Percentiles rank a stretch among this genome's conserved stretches.
Conservation (phyloP, 2,888 invertebrate genomes). For the Achlya flavicornis region DNA sequence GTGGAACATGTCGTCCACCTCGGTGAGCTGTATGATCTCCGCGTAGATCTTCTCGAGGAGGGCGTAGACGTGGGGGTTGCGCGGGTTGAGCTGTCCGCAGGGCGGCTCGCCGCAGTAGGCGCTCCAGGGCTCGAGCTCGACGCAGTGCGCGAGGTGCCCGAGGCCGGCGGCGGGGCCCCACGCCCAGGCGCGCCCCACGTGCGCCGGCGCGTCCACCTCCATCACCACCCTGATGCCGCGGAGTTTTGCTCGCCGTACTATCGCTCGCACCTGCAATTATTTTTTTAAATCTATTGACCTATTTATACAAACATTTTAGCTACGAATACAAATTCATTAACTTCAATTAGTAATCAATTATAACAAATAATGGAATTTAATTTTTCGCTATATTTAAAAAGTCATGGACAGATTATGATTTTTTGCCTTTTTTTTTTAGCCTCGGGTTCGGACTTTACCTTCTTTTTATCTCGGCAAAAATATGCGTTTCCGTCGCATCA, state of each 20-base stretch:
- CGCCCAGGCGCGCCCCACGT: slow-evolving; percentile 94
- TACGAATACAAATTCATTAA: no score
- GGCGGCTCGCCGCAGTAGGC: slow-evolving; percentile 93
- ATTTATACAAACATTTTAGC: neutral
- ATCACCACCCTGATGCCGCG: slow-evolving; percentile 93
- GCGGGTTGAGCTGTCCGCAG: slow-evolving; percentile 93
- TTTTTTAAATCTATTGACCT: no score
- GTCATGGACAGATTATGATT: no score
- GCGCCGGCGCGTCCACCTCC: slow-evolving; percentile 96
- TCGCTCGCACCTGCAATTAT: slow-evolving; percentile 77
- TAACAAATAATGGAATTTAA: no score
- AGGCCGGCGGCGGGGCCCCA: slow-evolving; percentile 91
- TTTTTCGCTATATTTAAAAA: no score
- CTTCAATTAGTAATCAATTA: no score
- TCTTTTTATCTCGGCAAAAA: neutral
- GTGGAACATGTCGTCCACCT: slow-evolving; percentile 91
- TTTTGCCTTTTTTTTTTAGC: no score
- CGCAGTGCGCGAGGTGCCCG: slow-evolving; percentile 91
- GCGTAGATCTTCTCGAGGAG: slow-evolving; percentile 89
- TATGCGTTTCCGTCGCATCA: no score
- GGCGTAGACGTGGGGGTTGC: slow-evolving; percentile 90
- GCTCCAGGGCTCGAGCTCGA: slow-evolving; percentile 92
- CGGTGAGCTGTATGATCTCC: slow-evolving; percentile 89
- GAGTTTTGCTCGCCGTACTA: slow-evolving; percentile 90
- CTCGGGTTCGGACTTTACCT: no score